Evolutionary conservation across 53 echinoderm and acorn worm species (phyloP), one percentile per base, ranked within the genome.

Genomic region (Antedon mediterranea): DNA sequence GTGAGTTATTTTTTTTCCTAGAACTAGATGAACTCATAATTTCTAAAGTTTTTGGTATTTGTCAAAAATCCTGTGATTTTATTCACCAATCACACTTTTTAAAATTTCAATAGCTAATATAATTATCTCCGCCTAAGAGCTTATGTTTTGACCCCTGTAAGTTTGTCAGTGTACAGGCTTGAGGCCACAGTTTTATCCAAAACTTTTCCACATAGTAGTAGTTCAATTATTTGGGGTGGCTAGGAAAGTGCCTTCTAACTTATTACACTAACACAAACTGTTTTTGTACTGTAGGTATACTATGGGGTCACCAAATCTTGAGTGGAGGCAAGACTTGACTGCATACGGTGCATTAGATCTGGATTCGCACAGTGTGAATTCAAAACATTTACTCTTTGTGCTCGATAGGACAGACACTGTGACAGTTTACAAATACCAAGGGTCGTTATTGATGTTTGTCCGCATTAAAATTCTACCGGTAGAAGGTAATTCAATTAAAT

Each of bases 371-470:
- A 78, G 14, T 26, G 73, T 85, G 32, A 37, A 80, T 8, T 78
- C 80, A 9, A 78, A 85, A 75, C 82, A 81, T 73, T 93, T 88
- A 44, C 73, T 93, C 3, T 71, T 90, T 32, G 79, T 90, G 30
- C 43, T 93, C 13, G 86, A 93, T 73, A 71, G 75, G 28, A 84
- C 79, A 72, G 74, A 43, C 20, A 33, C 81, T 4, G 73, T 86
- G 1, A 78, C 78, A 23, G 77, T 93, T 43, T 93, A 90, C 84
- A 86, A 88, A 32, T 93, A 85, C 73, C 70, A 80, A 34, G 93
- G 93, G 57, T 8, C 57, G 23, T 23, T 57, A 26, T 8, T 57
- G 20, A 57, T 57, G 57, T 57, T 57, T 57, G 57, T 15, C 2
- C 57, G 57, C 23, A 26, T 57, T 2, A 57, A 57, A 26, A 57